Conservation (phyloP, 2,888 invertebrate genomes). For the Saturnia pavonia region DNA sequence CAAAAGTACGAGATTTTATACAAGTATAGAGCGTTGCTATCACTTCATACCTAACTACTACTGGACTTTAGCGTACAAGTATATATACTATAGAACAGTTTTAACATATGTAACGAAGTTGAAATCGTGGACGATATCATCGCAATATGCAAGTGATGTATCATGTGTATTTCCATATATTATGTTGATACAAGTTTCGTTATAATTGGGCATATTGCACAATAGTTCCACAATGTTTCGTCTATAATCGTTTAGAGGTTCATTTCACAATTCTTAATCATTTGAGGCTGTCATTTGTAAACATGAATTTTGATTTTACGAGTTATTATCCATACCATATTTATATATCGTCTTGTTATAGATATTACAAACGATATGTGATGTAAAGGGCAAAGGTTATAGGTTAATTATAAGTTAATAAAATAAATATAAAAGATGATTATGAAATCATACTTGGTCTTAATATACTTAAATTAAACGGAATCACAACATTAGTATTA, state of each 20-base stretch:
- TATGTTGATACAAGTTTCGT: constrained; percentile 1
- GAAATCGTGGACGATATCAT: background rate
- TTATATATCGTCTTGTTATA: background rate
- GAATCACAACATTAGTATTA: too few species aligned
- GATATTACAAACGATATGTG: background rate
- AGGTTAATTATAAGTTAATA: background rate
- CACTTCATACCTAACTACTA: too few species aligned
- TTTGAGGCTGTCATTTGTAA: constrained; percentile 15
- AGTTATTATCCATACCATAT: background rate
- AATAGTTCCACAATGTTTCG: constrained; percentile 21
- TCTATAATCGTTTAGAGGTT: constrained; percentile 18
- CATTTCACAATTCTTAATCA: constrained; percentile 20
- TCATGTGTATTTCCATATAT: constrained; percentile 7
- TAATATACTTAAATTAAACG: background rate
- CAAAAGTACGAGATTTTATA: background rate
- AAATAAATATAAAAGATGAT: background rate
- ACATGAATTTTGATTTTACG: constrained; percentile 7
- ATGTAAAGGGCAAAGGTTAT: background rate
- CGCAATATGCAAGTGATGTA: background rate
- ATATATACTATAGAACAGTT: background rate
- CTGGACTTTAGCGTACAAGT: background rate
- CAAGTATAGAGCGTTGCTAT: background rate
- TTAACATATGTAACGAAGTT: background rate
- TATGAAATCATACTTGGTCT: background rate
- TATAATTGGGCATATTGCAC: constrained; percentile 18